These are phyloP conservation scores for Phoxinus dragarum DNA, from an alignment of 2,797 vertebrate species.

Conservation along the genomic window DNA sequence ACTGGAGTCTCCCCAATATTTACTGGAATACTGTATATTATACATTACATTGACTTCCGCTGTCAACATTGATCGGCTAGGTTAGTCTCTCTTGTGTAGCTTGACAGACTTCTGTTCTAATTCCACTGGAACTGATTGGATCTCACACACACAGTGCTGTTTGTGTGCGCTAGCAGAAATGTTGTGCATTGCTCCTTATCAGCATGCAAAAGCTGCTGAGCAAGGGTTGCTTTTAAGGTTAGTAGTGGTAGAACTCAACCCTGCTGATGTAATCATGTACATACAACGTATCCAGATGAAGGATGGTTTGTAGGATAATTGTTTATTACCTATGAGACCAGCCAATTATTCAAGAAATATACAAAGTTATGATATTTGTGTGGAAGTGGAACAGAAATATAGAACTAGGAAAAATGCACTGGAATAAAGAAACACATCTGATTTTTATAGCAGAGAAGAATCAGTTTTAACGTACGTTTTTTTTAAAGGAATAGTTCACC, in stretches of 20 bases:
- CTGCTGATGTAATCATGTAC: slow-evolving; percentile 3
- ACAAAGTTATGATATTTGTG: not conserved
- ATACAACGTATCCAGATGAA: not conserved
- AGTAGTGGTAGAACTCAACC: slow-evolving; percentile 7
- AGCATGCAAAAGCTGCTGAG: slow-evolving; percentile 73
- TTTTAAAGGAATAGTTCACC: slow-evolving; percentile 3
- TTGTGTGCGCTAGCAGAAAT: slow-evolving; percentile 62
- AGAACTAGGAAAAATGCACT: not conserved
- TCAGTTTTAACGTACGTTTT: not conserved
- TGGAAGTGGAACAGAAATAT: not conserved
- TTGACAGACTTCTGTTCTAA: slow-evolving; percentile 63
- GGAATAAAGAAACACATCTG: not conserved
- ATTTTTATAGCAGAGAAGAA: no score
- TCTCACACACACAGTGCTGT: slow-evolving; percentile 60
- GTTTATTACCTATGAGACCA: slow-evolving; percentile 17
- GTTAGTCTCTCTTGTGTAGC: slow-evolving; percentile 38
- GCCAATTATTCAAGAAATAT: not conserved
- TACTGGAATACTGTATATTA: not conserved
- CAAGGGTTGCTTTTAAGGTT: slow-evolving; percentile 47
- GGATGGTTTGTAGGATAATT: slow-evolving; percentile 1
- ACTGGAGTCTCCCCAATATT: not conserved
- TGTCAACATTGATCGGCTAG: slow-evolving; percentile 5
- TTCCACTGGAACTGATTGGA: slow-evolving; percentile 66
- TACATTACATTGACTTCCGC: not conserved
- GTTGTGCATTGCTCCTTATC: slow-evolving; percentile 58